Evolutionary conservation across 2,888 invertebrate genomes (phyloP).

Genomic region (Pristionchus fissidentatus): DNA sequence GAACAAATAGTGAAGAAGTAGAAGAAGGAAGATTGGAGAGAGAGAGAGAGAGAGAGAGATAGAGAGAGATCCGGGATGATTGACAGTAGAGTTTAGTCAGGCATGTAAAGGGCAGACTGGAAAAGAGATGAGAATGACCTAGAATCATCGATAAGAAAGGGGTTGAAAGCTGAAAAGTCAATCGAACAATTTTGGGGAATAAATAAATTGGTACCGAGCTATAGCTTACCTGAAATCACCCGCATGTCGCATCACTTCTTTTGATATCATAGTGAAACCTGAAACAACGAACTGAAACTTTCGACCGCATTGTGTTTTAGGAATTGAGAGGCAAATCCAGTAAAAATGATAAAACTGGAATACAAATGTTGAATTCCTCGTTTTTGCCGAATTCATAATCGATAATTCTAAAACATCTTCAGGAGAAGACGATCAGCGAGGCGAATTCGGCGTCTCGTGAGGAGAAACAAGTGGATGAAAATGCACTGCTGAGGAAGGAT

Average conservation of each 20-base stretch:
- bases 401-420: neutral
- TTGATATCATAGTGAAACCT: too few relatives aligned
- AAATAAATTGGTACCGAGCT: too few relatives aligned
- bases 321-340: neutral
- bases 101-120: neutral
- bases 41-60: neutral
- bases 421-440: constrained; percentile 43
- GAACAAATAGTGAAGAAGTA: neutral
- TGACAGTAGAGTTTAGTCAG: neutral
- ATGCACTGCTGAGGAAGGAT: neutral
- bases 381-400: neutral
- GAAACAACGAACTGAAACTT: too few relatives aligned
- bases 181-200: too few relatives aligned
- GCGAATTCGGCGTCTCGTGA: constrained; percentile 42
- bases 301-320: too few relatives aligned
- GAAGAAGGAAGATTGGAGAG: neutral
- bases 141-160: neutral
- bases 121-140: neutral
- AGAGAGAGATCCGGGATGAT: constrained; percentile 18
- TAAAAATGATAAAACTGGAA: too few relatives aligned
- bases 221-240: neutral
- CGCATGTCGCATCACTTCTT: too few relatives aligned
- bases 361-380: neutral
- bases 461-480: constrained; percentile 35
- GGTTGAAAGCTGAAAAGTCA: too few relatives aligned